Conservation (phyloP, 2,888 invertebrate species). For the Dichetophora obliterata region DNA sequence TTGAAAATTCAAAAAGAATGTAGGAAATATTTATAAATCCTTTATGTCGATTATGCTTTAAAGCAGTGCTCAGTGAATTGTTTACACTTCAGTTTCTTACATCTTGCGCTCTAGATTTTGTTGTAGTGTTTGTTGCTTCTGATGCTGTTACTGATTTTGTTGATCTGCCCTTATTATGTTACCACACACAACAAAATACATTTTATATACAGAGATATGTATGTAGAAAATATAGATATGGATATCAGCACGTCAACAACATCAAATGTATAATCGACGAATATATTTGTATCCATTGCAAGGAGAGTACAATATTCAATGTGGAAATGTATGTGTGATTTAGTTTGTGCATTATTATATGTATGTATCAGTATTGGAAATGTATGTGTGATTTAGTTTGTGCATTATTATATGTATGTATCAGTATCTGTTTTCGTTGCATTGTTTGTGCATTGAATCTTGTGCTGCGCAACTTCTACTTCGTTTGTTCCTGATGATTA, state of each 20-base stretch:
- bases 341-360: not conserved
- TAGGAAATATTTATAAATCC: no score
- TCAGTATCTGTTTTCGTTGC: not conserved
- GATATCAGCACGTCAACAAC: constrained; percentile 26
- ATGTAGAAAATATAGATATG: constrained; percentile 21
- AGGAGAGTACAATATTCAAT: not conserved
- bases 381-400: not conserved
- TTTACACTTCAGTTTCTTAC: not conserved
- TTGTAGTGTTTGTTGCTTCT: not conserved
- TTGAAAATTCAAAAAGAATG: no score
- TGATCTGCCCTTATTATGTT: constrained; percentile 27
- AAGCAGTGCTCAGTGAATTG: no score
- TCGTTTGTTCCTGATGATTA: constrained; percentile 34
- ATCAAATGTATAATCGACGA: constrained; percentile 9
- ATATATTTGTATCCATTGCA: constrained; percentile 2
- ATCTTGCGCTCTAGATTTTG: not conserved
- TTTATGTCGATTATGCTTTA: no score
- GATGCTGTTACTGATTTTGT: constrained; percentile 1
- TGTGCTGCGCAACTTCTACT: constrained; percentile 24
- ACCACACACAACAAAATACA: constrained; percentile 14
- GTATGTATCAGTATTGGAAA: not conserved
- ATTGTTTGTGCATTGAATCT: constrained; percentile 14
- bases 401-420: not conserved
- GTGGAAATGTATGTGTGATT: not conserved
- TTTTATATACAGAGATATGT: not conserved